Conservation (phyloP, 2,888 invertebrate species). For the Eulithis testata region DNA sequence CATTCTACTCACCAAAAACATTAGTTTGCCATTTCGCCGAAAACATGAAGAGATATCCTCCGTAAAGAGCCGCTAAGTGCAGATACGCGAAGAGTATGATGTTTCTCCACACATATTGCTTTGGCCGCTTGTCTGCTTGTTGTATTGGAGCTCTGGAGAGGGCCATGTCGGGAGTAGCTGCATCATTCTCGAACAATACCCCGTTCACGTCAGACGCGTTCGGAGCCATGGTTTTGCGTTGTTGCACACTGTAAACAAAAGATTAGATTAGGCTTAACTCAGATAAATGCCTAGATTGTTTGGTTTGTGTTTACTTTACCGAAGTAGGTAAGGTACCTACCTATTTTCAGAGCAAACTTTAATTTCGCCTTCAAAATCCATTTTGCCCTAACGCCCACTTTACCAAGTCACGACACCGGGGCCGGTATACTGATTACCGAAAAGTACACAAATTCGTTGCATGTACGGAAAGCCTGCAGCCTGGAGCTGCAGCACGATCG, state of each 20-base stretch:
- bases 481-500: no score
- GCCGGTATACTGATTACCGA: no score
- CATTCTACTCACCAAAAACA: slow-evolving; percentile 86
- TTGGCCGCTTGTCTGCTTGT: slow-evolving; percentile 82
- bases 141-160: slow-evolving; percentile 66
- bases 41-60: slow-evolving; percentile 88
- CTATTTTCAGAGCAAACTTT: slow-evolving; percentile 43
- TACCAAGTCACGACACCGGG: no score
- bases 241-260: slow-evolving; percentile 46
- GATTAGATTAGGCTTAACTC: slow-evolving; percentile 32
- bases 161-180: slow-evolving; percentile 75
- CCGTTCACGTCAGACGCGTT: slow-evolving; percentile 74
- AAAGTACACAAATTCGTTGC: no score
- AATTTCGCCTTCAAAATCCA: slow-evolving; percentile 51
- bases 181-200: slow-evolving; percentile 78
- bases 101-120: slow-evolving; percentile 92
- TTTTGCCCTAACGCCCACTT: slow-evolving; percentile 6
- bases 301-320: slow-evolving; percentile 29
- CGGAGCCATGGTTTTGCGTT: slow-evolving; percentile 69
- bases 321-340: slow-evolving; percentile 31
- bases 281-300: neutral
- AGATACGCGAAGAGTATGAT: slow-evolving; percentile 91
- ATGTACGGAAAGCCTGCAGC: no score
- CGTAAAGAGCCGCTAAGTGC: slow-evolving; percentile 90
- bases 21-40: slow-evolving; percentile 90